Evolutionary conservation across 2,113 vertebrate genomes (phyloP), one percentile per base, ranked within the genome.

Genomic region (Heterochromis multidens): DNA sequence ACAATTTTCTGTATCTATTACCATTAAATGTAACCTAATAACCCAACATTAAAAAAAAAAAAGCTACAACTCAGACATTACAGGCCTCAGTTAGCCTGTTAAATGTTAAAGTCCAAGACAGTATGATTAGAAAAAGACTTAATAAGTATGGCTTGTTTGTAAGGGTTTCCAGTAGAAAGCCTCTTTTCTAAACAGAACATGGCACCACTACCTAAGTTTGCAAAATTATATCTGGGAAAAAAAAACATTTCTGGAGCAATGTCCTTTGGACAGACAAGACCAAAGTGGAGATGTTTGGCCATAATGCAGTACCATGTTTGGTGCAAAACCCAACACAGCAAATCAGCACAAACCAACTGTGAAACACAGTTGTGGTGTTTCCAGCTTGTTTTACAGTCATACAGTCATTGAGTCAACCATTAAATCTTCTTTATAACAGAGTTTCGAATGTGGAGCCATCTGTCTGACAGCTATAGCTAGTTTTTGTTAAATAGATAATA

Each of bases 151-250:
- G 0, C 14, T 21, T 35, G 19, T 63, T 63, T 37, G 62, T 21
- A 65, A 37, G 33, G 21, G 11, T 37, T 14, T 11, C 59, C 29
- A 33, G 37, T 12, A 65, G n/a, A 33, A 61, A 17, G 19, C 0
- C 29, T 61, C 0, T 37, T 65, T 37, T 65, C 62, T 65, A 23
- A 65, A 40, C 23, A 4, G 61, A 63, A 37, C 35, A 63, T 0
- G 16, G 19, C 33, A 1, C 3, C 2, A 35, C 61, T 37, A 31
- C 31, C n/a, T 35, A 35, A 3, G 61, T 0, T 63, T n/a, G 19
- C 33, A 37, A 35, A 63, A 10, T 37, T 65, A 65, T 65, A n/a
- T n/a, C n/a, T n/a, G n/a, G 31, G 8, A 1, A 1, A 31, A 61
- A 58, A 31, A 61, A 31, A n/a, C n/a, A n/a, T n/a, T 40, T 40